These are phyloP conservation scores for Myiopsitta monachus DNA, from an alignment of 2,113 vertebrate genomes.

Conservation along the genomic window DNA sequence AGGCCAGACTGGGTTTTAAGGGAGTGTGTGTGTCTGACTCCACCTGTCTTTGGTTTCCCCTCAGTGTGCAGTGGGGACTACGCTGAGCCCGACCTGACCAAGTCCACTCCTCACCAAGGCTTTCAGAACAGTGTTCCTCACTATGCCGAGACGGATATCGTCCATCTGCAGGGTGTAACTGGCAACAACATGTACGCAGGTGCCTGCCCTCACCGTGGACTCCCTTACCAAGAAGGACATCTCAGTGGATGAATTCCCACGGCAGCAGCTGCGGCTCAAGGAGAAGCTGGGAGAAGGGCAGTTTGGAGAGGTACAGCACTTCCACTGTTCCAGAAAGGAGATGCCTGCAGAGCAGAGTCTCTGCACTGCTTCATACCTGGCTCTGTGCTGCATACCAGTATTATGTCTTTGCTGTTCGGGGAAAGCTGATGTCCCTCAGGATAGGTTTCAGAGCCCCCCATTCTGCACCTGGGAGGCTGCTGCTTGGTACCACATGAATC, in stretches of 20 bases:
- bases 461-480: neutral
- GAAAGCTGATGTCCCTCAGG: neutral
- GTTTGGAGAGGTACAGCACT: slow-evolving; percentile 56
- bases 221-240: slow-evolving; percentile 66
- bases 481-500: neutral
- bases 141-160: slow-evolving; percentile 36
- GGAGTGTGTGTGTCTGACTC: neutral
- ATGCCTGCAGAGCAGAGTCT: neutral
- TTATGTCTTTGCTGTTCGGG: neutral
- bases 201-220: slow-evolving; percentile 58
- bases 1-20: neutral
- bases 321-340: neutral
- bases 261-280: slow-evolving; percentile 62
- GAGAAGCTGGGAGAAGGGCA: slow-evolving; percentile 67
- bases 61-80: slow-evolving; percentile 64
- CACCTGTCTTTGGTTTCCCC: neutral
- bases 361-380: neutral
- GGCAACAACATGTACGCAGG: slow-evolving; percentile 65
- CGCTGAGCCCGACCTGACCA: slow-evolving; percentile 54
- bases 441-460: neutral
- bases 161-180: slow-evolving; percentile 45
- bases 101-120: slow-evolving; percentile 67
- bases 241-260: slow-evolving; percentile 52
- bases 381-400: neutral
- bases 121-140: slow-evolving; percentile 61